Evolutionary conservation across 2,888 invertebrate genomes (phyloP), one percentile per base, ranked within the genome.

Genomic region (Erannis defoliaria): DNA sequence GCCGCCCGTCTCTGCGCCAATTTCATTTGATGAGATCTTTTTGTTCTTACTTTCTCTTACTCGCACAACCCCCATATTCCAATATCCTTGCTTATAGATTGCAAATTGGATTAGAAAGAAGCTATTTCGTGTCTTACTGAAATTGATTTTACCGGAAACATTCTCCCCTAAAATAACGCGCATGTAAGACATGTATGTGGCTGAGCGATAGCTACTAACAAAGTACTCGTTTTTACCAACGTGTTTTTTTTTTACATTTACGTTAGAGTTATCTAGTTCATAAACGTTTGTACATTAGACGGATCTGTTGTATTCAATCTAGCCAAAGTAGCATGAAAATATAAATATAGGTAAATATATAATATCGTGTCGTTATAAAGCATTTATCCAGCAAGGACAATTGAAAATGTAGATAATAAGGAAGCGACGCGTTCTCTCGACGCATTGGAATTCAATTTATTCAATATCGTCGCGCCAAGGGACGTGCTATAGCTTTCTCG

Each of bases 21-120:
- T 82, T 82, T 78, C 70, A 70, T 75, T 78, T 77, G 77, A 80
- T 75, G 67, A 72, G 75, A 75, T 78, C 75, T 78, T 79, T 79
- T 77, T 79, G 72, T 77, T 77, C 72, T 74, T 68, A 71, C 68
- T 55, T 74, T 77, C 37, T 55, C 55, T 72, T 73, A 69, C 72
- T 74, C 72, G 72, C 73, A 75, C 74, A 55, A 43, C 55, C 64
- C 76, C 74, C 76, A 76, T 57, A 53, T 56, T 79, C 78, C 77
- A 79, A 82, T 81, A 81, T 78, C 78, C 74, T 80, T 74, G 75
- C 75, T 78, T 80, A 82, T 81, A 78, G 76, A 81, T 78, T 77
- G 77, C 76, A 83, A 84, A 85, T 85, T 84, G 78, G 76, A 85
- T 84, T 82, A 84, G 75, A 78, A 80, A 78, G 75, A 79, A 73